Percentiles rank a stretch among this genome's conserved stretches.
Evolutionary conservation across 2,113 vertebrate species (phyloP).

Genomic region (Bubo scandiacus): DNA sequence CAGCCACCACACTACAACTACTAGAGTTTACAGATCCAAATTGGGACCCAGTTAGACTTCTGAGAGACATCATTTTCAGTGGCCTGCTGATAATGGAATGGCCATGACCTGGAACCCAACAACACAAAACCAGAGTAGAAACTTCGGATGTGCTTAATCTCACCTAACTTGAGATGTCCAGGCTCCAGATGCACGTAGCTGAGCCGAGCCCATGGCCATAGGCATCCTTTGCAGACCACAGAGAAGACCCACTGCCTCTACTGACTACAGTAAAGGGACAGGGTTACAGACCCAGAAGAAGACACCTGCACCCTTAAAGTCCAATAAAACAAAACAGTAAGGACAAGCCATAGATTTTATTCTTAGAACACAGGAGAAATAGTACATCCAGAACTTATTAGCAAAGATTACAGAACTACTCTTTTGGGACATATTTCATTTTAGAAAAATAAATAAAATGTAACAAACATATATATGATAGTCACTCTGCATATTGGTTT

Average conservation of each 20-base stretch:
- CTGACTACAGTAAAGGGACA: neutral
- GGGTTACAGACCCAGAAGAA: neutral
- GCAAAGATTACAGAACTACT: neutral
- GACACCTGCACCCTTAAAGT: neutral
- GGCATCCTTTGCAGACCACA: neutral
- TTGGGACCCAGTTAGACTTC: neutral
- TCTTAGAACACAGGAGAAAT: neutral
- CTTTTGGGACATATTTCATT: neutral
- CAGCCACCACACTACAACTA: neutral
- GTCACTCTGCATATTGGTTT: neutral
- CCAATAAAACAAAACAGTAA: neutral
- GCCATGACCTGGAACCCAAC: neutral
- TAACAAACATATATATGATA: neutral
- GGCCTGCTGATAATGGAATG: neutral
- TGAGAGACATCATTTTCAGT: neutral
- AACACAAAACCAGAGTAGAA: neutral
- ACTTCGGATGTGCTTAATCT: neutral
- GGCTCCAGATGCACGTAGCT: neutral
- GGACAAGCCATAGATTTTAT: neutral
- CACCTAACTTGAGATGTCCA: neutral
- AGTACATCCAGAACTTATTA: neutral
- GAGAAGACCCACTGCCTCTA: neutral
- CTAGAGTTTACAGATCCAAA: neutral
- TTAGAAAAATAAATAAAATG: neutral
- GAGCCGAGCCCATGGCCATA: neutral